Evolutionary conservation across 1,140 invertebrate species (phyloP).

Genomic region (Drosophila burlai): DNA sequence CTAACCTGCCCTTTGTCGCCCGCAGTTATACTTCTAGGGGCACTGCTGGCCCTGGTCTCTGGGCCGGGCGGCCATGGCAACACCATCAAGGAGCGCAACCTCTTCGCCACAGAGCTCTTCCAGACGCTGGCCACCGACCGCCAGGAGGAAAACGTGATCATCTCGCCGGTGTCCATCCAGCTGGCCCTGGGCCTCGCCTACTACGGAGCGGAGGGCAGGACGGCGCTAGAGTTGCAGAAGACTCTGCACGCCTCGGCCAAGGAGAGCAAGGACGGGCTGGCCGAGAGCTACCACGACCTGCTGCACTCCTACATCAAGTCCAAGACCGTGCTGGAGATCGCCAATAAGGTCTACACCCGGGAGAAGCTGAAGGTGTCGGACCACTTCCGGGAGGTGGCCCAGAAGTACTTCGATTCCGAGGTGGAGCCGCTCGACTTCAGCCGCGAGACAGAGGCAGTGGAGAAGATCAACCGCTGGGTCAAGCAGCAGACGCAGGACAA

Average conservation of each 20-base stretch:
- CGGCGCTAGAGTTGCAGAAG: constrained; percentile 72
- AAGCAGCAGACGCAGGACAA: constrained; percentile 87
- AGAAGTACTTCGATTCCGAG: constrained; percentile 84
- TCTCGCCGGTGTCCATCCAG: constrained; percentile 78
- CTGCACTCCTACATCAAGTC: constrained; percentile 81
- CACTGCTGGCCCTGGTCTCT: constrained; percentile 20
- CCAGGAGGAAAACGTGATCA: constrained; percentile 81
- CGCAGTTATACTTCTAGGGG: constrained; percentile 37
- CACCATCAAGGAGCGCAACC: constrained; percentile 77
- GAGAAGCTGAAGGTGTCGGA: constrained; percentile 66
- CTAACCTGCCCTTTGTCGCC: not conserved
- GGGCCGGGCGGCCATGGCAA: constrained; percentile 34
- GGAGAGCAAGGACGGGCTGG: constrained; percentile 75
- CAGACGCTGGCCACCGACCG: constrained; percentile 79
- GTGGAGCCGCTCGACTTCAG: constrained; percentile 87
- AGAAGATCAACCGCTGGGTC: constrained; percentile 89
- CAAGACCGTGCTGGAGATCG: constrained; percentile 79
- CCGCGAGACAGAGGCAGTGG: constrained; percentile 83
- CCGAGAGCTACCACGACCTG: constrained; percentile 73
- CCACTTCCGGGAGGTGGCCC: constrained; percentile 71
- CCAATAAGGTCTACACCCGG: constrained; percentile 79
- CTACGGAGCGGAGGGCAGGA: constrained; percentile 76
- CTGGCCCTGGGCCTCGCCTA: constrained; percentile 77
- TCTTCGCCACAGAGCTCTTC: constrained; percentile 81
- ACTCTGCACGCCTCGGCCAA: constrained; percentile 78